These are phyloP conservation scores for Agrilus cyanescens DNA, from an alignment of 2,888 invertebrate species.

Conservation along the genomic window DNA sequence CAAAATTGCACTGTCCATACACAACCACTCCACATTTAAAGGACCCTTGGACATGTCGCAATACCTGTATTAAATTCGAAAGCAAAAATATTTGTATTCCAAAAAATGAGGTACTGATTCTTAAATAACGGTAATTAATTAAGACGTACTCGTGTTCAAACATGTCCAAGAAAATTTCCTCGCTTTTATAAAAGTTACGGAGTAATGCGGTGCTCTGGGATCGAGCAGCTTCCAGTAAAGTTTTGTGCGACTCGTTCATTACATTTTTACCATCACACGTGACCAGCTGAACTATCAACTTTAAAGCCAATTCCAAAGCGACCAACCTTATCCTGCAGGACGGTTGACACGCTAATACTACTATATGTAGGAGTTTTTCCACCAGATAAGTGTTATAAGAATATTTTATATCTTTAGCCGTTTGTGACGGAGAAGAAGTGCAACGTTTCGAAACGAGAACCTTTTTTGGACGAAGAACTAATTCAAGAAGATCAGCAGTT, in stretches of 20 bases:
- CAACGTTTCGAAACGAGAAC: slow-evolving; percentile 23
- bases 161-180: slow-evolving; percentile 96
- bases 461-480: slow-evolving; percentile 54
- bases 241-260: slow-evolving; percentile 56
- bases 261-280: slow-evolving; percentile 44
- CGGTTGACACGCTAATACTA: slow-evolving; percentile 77
- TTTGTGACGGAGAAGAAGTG: slow-evolving; percentile 13
- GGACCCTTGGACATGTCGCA: slow-evolving; percentile 81
- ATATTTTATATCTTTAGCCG: slow-evolving; percentile 29
- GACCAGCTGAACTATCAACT: slow-evolving; percentile 61
- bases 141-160: slow-evolving; percentile 81
- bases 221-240: slow-evolving; percentile 56
- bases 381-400: slow-evolving; percentile 74
- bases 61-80: slow-evolving; percentile 39
- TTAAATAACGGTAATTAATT: slow-evolving; percentile 5
- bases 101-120: no score
- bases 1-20: slow-evolving; percentile 92
- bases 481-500: slow-evolving; percentile 67
- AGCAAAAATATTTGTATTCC: background rate
- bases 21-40: slow-evolving; percentile 86
- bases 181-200: slow-evolving; percentile 89
- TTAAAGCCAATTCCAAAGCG: slow-evolving; percentile 79
- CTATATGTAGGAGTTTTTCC: slow-evolving; percentile 72
- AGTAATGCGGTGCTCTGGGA: slow-evolving; percentile 75
- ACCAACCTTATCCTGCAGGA: slow-evolving; percentile 83